phyloP scores from a whole-genome alignment of 2,797 vertebrate genomes.

The Paratrypauchen microcephalus region DNA sequence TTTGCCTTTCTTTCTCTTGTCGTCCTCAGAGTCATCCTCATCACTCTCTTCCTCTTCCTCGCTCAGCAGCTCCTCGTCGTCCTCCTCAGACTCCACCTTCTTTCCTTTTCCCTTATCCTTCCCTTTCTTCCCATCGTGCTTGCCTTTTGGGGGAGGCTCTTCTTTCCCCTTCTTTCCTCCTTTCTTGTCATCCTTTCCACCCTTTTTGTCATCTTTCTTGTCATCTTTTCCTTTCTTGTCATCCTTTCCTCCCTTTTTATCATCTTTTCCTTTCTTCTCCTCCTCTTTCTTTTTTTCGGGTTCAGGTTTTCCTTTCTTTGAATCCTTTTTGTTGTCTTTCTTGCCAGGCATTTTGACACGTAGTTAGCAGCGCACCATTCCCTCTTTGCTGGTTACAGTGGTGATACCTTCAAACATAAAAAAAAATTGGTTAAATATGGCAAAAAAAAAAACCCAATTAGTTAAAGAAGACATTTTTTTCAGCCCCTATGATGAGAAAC shows the following conservation, averaged over 20 bases:
- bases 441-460: neutral
- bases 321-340: conserved; percentile 77
- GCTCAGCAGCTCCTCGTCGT: conserved; percentile 73
- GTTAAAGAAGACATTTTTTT: neutral
- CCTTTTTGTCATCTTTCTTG: conserved; percentile 66
- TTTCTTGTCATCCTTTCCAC: conserved; percentile 59
- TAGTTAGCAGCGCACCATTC: conserved; percentile 69
- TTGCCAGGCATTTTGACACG: conserved; percentile 73
- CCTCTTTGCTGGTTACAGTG: conserved; percentile 38
- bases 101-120: conserved; percentile 72
- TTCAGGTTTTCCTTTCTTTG: conserved; percentile 72
- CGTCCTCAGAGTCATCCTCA: conserved; percentile 74
- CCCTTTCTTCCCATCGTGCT: conserved; percentile 73
- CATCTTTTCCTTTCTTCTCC: conserved; percentile 73
- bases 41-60: conserved; percentile 75
- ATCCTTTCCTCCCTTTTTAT: conserved; percentile 68
- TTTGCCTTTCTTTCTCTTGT: conserved; percentile 62
- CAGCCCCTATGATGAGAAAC: no score
- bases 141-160: conserved; percentile 59
- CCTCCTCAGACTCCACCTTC: conserved; percentile 85
- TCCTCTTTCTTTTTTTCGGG: conserved; percentile 71
- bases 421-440: conserved; percentile 15
- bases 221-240: conserved; percentile 68
- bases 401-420: conserved; percentile 50
- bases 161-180: conserved; percentile 66